Percentiles rank a stretch among this genome's conserved stretches.
These are phyloP conservation scores for Pseudomyrmex flavicornis DNA, from an alignment of 1,140 invertebrate genomes.

Conservation along the genomic window DNA sequence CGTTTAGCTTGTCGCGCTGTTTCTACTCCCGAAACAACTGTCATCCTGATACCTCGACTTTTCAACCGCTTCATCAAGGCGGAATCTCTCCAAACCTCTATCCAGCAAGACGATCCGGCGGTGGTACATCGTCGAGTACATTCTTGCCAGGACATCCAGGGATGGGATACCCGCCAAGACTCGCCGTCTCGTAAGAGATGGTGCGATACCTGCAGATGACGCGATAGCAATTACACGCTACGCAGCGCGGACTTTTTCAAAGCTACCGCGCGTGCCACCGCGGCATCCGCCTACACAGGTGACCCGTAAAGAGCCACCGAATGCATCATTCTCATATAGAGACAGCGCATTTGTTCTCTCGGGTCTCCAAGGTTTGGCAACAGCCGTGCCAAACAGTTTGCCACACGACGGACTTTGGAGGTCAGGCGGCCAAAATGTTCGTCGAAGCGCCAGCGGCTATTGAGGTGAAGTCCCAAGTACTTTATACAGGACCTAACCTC, in stretches of 20 bases:
- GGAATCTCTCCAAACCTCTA: not conserved
- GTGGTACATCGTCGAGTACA: not conserved
- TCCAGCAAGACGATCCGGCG: not conserved
- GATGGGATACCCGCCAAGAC: not conserved
- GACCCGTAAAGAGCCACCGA: not conserved
- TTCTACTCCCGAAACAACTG: not conserved
- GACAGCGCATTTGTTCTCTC: not conserved
- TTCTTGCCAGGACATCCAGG: not conserved
- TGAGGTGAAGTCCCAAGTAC: no score
- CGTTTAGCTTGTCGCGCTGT: not conserved
- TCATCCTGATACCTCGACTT: not conserved
- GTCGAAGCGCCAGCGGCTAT: no score
- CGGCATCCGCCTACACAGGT: not conserved
- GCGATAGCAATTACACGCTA: not conserved
- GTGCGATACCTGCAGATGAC: not conserved
- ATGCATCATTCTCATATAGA: not conserved
- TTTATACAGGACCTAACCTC: no score
- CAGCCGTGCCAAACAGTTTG: not conserved
- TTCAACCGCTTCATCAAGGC: not conserved
- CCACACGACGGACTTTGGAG: no score
- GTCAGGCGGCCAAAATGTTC: no score
- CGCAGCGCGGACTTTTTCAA: not conserved
- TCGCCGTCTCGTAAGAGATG: not conserved
- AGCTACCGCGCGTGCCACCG: not conserved
- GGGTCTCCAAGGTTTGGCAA: not conserved